These are phyloP conservation scores for Rhinichthys osculus DNA, from an alignment of 2,797 vertebrate species.

Conservation along the genomic window DNA sequence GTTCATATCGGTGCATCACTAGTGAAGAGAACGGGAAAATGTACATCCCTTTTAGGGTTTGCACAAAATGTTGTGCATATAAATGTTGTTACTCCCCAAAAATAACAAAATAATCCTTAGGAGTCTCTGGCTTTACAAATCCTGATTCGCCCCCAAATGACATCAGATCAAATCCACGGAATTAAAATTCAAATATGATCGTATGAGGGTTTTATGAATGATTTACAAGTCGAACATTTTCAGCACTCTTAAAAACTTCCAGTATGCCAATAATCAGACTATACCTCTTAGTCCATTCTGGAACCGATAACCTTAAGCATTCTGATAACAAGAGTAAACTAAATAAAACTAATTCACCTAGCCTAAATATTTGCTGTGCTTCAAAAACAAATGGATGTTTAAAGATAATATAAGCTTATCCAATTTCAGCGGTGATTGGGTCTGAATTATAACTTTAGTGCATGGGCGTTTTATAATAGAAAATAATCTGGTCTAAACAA, in stretches of 20 bases:
- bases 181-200: background rate
- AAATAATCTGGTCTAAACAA: background rate
- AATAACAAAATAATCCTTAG: background rate
- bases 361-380: background rate
- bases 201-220: background rate
- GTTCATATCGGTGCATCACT: too few relatives aligned
- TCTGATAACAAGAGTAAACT: background rate
- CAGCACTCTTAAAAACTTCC: constrained; percentile 24
- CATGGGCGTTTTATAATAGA: background rate
- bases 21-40: too few relatives aligned
- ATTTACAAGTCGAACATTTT: constrained; percentile 2
- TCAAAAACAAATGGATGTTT: background rate
- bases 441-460: background rate
- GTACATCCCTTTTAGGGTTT: too few relatives aligned
- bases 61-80: background rate
- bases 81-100: background rate
- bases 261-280: constrained; percentile 42
- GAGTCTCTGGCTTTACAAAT: background rate
- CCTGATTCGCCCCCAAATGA: background rate
- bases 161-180: background rate
- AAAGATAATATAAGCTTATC: background rate
- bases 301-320: constrained; percentile 33
- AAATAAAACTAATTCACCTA: background rate
- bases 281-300: constrained; percentile 16
- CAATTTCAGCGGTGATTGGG: background rate